A percentile compares a stretch with the other conserved stretches of the same genome.
Conservation (phyloP, 2,113 vertebrate species). For the Aptenodytes forsteri region DNA sequence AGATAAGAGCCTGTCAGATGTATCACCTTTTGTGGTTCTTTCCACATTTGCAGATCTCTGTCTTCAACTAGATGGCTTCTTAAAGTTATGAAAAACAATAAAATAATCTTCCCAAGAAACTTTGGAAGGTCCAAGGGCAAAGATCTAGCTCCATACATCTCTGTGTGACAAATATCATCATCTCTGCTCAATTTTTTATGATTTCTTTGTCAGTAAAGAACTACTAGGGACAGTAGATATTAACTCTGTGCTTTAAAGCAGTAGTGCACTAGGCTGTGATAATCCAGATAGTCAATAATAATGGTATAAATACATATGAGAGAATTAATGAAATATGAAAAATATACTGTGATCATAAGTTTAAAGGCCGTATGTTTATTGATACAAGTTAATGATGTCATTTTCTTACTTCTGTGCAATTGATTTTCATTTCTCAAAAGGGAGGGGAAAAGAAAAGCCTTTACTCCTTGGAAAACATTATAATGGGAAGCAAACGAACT, state of each 20-base stretch:
- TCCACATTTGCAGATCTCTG: not conserved
- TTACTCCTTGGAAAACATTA: not conserved
- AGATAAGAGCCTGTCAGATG: not conserved
- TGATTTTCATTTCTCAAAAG: not conserved
- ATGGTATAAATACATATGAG: rapidly evolving
- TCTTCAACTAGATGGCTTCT: not conserved
- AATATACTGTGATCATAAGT: not conserved
- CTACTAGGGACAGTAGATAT: not conserved
- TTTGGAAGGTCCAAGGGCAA: not conserved
- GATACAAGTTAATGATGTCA: not conserved
- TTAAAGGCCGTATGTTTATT: not conserved
- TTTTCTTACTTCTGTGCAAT: not conserved
- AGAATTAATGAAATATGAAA: not conserved
- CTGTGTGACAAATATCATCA: not conserved
- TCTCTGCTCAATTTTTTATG: not conserved
- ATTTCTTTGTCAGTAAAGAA: not conserved
- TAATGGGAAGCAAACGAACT: rapidly evolving
- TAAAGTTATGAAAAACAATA: not conserved
- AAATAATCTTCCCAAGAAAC: not conserved
- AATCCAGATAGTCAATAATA: not conserved
- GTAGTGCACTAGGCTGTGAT: not conserved
- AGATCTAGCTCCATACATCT: not conserved
- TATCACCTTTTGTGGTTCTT: not conserved
- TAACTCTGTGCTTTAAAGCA: not conserved
- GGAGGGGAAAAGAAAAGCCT: not conserved